Evolutionary conservation across 2,113 vertebrate species (phyloP), one percentile per base, ranked within the genome.

Genomic region (Etia nguti): DNA sequence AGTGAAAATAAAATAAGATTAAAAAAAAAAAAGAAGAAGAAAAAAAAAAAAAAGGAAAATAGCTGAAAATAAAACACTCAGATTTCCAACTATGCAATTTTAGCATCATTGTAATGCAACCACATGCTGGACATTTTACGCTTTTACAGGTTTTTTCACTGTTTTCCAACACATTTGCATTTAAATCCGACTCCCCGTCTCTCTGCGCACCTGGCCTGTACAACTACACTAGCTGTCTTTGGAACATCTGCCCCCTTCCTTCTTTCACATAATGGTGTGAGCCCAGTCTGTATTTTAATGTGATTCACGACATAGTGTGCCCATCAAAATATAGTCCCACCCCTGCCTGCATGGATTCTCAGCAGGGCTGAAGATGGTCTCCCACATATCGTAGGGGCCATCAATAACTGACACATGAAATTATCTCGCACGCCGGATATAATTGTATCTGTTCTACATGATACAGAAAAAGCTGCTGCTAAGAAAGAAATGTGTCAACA

Each of bases 161-260:
- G 3, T 34, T 34, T 34, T 7, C 6, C 2, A 2, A 34, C 31
- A 34, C 31, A 2, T 6, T 34, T 34, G 31, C 6, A 34, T 34
- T 34, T 34, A 8, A 34, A 34, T 34, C 26, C 8, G 2, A 0
- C 54, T 56, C 54, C 0, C 2, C 24, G 13, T 15, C 56, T 59
- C 56, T 59, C 26, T 9, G 13, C 24, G 16, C 1, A 31, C 56
- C 4, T 31, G 26, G 16, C 56, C 56, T 59, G 8, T 15, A 59
- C 26, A 26, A 31, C 26, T 57, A 16, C 56, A 59, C 16, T 59
- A 29, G 24, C 56, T 29, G 56, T n/a, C 50, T 54, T 54, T 54
- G 50, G 50, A n/a, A 20, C 50, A 52, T 52, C 48, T 52, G 20
- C 29, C 26, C 56, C 3, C 2, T 59, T 59, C 26, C 29, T 29